A percentile compares a stretch with the other conserved stretches of the same genome.
These are phyloP conservation scores for Bothrops jararaca DNA, from an alignment of 2,113 vertebrate species.

Conservation along the genomic window DNA sequence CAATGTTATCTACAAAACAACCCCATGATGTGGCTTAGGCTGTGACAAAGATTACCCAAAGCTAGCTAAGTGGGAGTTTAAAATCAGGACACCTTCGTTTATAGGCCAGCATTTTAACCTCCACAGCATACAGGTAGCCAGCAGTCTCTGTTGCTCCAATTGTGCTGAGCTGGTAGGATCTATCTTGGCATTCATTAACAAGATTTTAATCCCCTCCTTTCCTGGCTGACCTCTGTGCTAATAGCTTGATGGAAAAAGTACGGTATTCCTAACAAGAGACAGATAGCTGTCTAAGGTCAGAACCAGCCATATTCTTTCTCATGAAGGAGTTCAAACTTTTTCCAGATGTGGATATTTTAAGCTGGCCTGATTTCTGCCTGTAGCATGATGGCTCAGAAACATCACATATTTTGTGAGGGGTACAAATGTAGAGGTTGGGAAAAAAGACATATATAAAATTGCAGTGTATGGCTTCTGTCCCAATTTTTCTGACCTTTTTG, in stretches of 20 bases:
- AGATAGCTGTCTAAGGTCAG: constrained; percentile 19
- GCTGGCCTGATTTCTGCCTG: constrained; percentile 60
- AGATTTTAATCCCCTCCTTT: constrained; percentile 41
- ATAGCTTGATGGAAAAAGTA: constrained; percentile 50
- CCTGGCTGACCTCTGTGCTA: constrained; percentile 35
- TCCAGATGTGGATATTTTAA: constrained; percentile 68
- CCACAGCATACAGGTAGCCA: background rate
- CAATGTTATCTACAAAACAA: background rate
- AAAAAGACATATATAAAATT: constrained; percentile 48
- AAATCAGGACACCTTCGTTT: background rate
- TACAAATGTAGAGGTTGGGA: background rate
- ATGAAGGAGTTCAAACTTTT: constrained; percentile 62
- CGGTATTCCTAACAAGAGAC: constrained; percentile 39
- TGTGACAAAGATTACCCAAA: background rate
- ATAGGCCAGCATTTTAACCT: background rate
- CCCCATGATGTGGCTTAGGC: background rate
- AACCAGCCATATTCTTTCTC: constrained; percentile 56
- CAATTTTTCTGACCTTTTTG: constrained; percentile 56
- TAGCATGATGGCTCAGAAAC: constrained; percentile 62
- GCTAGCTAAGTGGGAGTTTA: background rate
- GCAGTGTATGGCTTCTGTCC: constrained; percentile 63
- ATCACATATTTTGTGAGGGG: constrained; percentile 65
- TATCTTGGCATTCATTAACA: constrained; percentile 15
- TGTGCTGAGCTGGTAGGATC: background rate
- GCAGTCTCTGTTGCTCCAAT: rapidly evolving